phyloP scores from a whole-genome alignment of 2,113 vertebrate species.

The Piaya cayana region DNA sequence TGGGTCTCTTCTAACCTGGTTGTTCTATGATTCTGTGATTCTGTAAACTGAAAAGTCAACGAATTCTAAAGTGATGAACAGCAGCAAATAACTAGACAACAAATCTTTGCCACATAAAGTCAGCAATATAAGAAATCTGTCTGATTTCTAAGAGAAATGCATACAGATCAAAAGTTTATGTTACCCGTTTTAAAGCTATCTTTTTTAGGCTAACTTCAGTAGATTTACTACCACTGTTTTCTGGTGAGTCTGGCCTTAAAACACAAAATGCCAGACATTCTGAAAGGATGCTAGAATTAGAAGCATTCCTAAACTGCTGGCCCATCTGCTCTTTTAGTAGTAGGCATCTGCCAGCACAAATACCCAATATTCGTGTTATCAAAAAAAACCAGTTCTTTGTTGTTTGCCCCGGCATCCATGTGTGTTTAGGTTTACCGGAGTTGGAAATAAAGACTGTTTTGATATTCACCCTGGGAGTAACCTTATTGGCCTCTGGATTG shows the following conservation, averaged over 20 bases:
- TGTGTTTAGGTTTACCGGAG: no score
- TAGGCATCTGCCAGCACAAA: neutral
- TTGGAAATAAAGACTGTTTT: no score
- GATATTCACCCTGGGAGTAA: no score
- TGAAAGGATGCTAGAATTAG: neutral
- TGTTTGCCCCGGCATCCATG: no score
- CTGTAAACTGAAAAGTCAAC: neutral
- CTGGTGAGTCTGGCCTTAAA: neutral
- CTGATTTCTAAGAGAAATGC: neutral
- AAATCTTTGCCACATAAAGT: neutral
- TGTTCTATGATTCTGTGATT: no score
- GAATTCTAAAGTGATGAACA: neutral
- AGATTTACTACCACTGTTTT: neutral
- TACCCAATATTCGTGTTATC: neutral
- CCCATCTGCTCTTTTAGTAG: neutral
- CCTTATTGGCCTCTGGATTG: no score
- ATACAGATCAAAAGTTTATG: neutral
- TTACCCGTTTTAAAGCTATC: neutral
- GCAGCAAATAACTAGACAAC: neutral
- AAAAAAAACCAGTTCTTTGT: no score
- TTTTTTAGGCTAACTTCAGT: neutral
- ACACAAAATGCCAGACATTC: neutral
- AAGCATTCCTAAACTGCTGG: neutral
- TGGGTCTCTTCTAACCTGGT: no score
- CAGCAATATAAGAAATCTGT: neutral